Base-by-base conservation (phyloP, 2,888 invertebrate genomes). In the Ditylenchus weischeri region DNA sequence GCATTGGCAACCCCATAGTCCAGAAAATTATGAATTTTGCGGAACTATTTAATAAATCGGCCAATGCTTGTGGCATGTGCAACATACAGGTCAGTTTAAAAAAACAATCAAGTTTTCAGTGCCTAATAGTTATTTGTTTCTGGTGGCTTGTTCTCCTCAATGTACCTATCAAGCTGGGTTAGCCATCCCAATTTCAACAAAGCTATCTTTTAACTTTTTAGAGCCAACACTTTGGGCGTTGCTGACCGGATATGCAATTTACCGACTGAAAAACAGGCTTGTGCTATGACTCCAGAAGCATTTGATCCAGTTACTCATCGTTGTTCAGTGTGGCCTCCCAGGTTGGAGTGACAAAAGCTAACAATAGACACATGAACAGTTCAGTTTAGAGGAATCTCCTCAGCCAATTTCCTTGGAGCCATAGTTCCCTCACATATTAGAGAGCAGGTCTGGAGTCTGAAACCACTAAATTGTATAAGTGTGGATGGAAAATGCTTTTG, bases 1-100 rank as follows among this genome's bases (percentile, higher is more conserved):
- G 78, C 10, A 76, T 78, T 64, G 78, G 78, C 10, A 76, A 75
- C 49, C 79, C 79, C 36, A 76, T 80, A 61, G 76, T 80, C 10
- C 77, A 78, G 65, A 78, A 76, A 54, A 74, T 78, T 19, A 76
- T 79, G 78, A 75, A 78, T 68, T 80, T 79, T 67, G 77, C 77
- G 0, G 79, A 79, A 61, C 60, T 73, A 11, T 77, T 79, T 70
- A 80, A 80, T 73, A 80, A 79, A 64, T 78, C 79, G 1, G 70
- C 72, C 38, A 69, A 74, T 23, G 71, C 78, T 18, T 80, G 80
- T 61, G 80, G 80, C 64, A 79, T 79, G 79, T 80, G 80, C 73
- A 79, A 78, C 69, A 76, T 79, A 18, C 79, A 79, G 62, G 75
- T 43, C 3, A 43, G 3, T 13, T 43, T 43, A 6, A 6, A 8